Evolutionary conservation across 2,113 vertebrate genomes (phyloP).

Genomic region (Gyps fulvus): DNA sequence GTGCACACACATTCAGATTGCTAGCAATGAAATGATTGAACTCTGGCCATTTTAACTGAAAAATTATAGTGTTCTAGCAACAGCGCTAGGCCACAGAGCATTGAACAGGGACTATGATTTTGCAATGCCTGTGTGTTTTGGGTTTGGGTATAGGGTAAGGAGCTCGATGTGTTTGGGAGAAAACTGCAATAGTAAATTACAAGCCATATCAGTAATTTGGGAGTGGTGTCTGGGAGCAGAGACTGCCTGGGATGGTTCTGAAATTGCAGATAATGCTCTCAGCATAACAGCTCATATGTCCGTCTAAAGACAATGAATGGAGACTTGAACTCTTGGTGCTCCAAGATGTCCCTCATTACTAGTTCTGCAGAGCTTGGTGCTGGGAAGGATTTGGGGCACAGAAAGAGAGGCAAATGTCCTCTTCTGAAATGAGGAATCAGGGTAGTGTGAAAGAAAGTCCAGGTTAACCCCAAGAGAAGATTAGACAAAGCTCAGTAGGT

Average conservation of each 20-base stretch:
- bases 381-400: neutral
- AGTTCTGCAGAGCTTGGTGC: neutral
- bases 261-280: neutral
- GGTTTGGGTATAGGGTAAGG: neutral
- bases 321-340: neutral
- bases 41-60: neutral
- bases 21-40: neutral
- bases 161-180: neutral
- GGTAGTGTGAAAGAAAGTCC: neutral
- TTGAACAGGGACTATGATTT: neutral
- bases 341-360: neutral
- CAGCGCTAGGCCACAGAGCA: neutral
- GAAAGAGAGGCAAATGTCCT: neutral
- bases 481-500: neutral
- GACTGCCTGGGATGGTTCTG: neutral
- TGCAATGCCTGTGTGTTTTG: neutral
- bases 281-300: neutral
- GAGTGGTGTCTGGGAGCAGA: neutral
- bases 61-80: neutral
- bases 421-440: neutral
- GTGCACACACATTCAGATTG: neutral
- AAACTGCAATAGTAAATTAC: neutral
- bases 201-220: neutral
- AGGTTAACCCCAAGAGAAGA: neutral
- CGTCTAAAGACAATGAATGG: neutral